These are phyloP conservation scores for Orientallactaga bullata DNA, from an alignment of 2,113 vertebrate genomes.

Conservation along the genomic window DNA sequence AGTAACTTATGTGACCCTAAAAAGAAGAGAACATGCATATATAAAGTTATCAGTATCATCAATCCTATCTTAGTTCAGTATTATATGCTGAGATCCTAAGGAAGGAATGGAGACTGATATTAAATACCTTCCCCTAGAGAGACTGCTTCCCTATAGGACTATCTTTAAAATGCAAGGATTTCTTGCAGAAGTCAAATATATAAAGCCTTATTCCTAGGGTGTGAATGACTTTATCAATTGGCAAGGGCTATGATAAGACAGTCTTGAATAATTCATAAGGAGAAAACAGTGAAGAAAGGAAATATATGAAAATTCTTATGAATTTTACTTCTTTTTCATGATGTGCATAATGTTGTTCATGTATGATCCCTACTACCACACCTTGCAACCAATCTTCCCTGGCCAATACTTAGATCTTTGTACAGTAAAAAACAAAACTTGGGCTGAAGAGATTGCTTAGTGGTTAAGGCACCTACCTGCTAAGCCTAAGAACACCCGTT, in stretches of 20 bases:
- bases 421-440: neutral
- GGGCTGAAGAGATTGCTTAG: too few relatives aligned
- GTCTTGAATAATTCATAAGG: neutral
- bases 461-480: too few relatives aligned
- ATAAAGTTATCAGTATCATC: neutral
- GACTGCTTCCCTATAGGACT: neutral
- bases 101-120: neutral
- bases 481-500: too few relatives aligned
- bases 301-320: neutral
- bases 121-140: neutral
- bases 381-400: neutral
- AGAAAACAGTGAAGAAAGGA: neutral
- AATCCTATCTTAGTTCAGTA: neutral
- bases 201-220: neutral
- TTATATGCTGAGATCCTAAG: neutral
- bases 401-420: neutral
- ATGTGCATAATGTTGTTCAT: neutral
- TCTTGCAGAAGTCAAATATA: neutral
- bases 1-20: neutral
- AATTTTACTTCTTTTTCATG: neutral
- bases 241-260: neutral
- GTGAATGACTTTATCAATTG: neutral
- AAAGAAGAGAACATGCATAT: neutral
- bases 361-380: neutral
- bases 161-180: conserved; percentile 21